phyloP scores from a whole-genome alignment of 2,888 invertebrate genomes.

The Phortica okadai region DNA sequence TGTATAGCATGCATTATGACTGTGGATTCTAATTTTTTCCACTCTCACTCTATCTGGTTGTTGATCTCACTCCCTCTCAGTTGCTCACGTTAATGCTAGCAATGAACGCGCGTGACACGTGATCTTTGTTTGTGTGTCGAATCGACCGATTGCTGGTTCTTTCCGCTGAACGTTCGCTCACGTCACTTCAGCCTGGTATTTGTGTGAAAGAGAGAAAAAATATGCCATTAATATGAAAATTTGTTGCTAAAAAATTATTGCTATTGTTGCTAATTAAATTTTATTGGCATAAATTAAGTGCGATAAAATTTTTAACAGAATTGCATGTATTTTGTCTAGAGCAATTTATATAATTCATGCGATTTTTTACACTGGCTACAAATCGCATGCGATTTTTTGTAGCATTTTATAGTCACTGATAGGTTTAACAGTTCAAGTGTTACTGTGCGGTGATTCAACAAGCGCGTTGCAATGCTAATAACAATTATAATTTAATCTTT shows the following conservation, averaged over 20 bases:
- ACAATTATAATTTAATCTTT: no score
- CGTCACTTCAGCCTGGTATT: constrained; percentile 4
- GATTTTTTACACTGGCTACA: background rate
- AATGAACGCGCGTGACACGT: constrained; percentile 3
- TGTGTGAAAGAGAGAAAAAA: constrained; percentile 23
- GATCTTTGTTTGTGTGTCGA: background rate
- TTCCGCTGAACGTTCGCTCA: background rate
- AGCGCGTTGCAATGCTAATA: no score
- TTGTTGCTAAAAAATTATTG: constrained; percentile 49
- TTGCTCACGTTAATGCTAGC: background rate
- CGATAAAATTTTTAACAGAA: background rate
- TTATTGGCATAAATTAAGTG: background rate
- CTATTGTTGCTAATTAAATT: constrained; percentile 22
- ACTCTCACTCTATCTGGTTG: background rate
- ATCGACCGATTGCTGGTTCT: background rate
- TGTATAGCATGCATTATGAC: constrained; percentile 67
- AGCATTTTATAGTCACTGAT: background rate
- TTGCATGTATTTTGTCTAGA: background rate
- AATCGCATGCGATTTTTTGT: constrained; percentile 1
- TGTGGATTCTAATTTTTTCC: constrained; percentile 3
- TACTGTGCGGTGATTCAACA: no score
- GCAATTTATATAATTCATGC: background rate
- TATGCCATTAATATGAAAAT: constrained; percentile 37
- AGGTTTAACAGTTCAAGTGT: background rate
- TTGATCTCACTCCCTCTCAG: no score